Evolutionary conservation across 2,113 vertebrate genomes (phyloP), one percentile per base, ranked within the genome.

Genomic region (Litocranius walleri): DNA sequence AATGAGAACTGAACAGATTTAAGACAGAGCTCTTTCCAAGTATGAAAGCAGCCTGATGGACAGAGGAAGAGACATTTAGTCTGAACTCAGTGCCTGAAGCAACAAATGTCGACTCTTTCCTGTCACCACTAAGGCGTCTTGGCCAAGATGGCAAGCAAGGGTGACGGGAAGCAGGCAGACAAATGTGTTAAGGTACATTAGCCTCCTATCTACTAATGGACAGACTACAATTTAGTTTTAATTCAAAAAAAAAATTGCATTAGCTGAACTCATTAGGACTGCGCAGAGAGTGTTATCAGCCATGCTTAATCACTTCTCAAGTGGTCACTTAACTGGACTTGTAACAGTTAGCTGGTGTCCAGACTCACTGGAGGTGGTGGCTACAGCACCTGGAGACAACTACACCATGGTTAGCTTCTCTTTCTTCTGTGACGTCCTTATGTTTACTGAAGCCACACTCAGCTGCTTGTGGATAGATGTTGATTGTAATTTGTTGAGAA

Each of bases 161-260:
- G 16, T n/a, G 43, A 94, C 0, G 21, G 21, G 54, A 29, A 90
- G 7, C 64, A 77, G 12, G 25, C 14, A 94, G 64, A 59, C 2
- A 95, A 95, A 90, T 9, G 30, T 17, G 80, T 95, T 97, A 97
- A 97, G 97, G 94, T 90, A 83, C 36, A 88, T 97, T 94, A 97
- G 71, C 94, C 95, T 52, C 95, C 97, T 61, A 52, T 96, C 97
- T 98, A 93, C 40, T 92, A 98, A 52, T 97, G n/a, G 92, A 97
- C 83, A 88, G 52, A 84, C 88, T 96, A 85, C 98, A 98, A 96
- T 98, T 87, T 98, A 93, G 98, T 98, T 98, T 98, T 97, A 94
- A 64, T 67, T 74, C 82, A 33, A n/a, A 90, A 67, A 19, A 57
- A 96, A 97, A 91, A 43, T 90, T 29, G 13, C n/a, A 95, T 97